Evolutionary conservation across 2,888 invertebrate species (phyloP).

Genomic region (Piscicola geometra): DNA sequence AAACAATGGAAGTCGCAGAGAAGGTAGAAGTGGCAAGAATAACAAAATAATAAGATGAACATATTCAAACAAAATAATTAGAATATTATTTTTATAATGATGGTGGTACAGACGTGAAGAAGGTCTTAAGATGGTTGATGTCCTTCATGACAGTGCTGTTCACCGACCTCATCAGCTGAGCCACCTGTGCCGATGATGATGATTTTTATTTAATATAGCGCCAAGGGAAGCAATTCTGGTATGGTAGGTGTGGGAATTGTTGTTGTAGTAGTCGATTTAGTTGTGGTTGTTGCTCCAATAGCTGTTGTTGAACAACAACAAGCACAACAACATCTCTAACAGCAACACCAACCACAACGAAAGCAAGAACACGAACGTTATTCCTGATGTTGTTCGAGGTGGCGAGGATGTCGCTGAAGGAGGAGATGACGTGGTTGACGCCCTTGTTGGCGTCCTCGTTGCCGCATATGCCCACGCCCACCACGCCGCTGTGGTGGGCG

Average conservation of each 20-base stretch:
- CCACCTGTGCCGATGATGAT: no score
- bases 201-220: no score
- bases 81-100: neutral
- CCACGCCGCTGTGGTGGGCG: constrained; percentile 66
- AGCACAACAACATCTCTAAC: neutral
- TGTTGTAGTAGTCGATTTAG: neutral
- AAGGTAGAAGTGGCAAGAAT: no score
- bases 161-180: constrained; percentile 36
- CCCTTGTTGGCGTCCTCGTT: constrained; percentile 91
- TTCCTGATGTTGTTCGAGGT: constrained; percentile 38
- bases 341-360: neutral
- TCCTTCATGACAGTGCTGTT: constrained; percentile 39
- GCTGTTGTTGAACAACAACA: neutral
- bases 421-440: constrained; percentile 68
- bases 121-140: constrained; percentile 30
- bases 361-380: constrained; percentile 34
- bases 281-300: no score
- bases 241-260: no score
- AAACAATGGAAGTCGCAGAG: no score
- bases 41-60: no score
- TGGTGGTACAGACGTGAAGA: neutral
- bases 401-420: constrained; percentile 61
- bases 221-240: no score
- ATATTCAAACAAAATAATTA: no score
- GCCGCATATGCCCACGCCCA: constrained; percentile 84